phyloP scores from a whole-genome alignment of 2,888 invertebrate species.

The Camptogramma bilineatum region DNA sequence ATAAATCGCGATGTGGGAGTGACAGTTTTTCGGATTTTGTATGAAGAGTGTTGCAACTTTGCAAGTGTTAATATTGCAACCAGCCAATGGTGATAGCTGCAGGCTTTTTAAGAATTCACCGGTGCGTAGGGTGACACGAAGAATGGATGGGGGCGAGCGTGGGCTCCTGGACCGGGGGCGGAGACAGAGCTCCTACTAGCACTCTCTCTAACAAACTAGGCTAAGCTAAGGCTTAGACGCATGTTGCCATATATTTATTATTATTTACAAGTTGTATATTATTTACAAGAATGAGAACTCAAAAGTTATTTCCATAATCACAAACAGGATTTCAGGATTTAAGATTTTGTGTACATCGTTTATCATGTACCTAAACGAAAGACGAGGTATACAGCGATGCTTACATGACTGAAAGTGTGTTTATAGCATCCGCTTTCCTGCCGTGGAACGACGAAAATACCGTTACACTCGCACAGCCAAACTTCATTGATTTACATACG shows the following conservation, averaged over 20 bases:
- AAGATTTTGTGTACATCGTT: constrained; percentile 36
- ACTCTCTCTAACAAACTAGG: constrained; percentile 35
- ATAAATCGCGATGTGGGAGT: constrained; percentile 75
- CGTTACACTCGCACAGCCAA: constrained; percentile 80
- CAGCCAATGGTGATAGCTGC: constrained; percentile 39
- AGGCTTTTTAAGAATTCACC: constrained; percentile 40
- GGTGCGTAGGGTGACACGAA: constrained; percentile 59
- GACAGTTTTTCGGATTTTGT: constrained; percentile 51
- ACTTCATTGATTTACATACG: constrained; percentile 83
- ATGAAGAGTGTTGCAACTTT: constrained; percentile 33
- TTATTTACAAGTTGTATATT: constrained; percentile 22
- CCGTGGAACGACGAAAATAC: constrained; percentile 81
- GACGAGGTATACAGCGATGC: constrained; percentile 60
- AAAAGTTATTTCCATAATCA: constrained; percentile 33
- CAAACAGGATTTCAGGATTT: constrained; percentile 22
- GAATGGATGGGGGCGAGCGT: constrained; percentile 54
- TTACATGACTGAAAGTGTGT: constrained; percentile 77
- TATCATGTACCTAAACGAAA: constrained; percentile 55
- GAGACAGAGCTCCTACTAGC: constrained; percentile 46
- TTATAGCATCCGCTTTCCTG: constrained; percentile 84
- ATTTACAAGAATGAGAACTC: background rate
- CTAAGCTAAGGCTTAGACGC: constrained; percentile 19
- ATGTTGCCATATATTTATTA: constrained; percentile 29
- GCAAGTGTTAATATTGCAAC: constrained; percentile 39
- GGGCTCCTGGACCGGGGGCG: constrained; percentile 57